Evolutionary conservation across 2,797 vertebrate species (phyloP).

Genomic region (Lateolabrax maculatus): DNA sequence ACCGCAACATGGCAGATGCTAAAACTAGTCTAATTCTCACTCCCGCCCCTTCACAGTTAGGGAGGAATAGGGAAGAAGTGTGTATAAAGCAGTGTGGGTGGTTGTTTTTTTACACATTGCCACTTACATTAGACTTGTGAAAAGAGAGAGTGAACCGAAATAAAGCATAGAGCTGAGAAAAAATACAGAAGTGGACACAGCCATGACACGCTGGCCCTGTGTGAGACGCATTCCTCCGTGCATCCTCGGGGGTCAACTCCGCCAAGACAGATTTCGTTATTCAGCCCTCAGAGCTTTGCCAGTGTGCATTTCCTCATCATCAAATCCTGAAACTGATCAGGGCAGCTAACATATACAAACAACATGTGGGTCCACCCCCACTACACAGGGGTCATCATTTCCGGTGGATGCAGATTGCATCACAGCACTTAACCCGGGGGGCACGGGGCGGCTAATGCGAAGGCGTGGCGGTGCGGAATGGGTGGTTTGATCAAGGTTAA

Average conservation of each 20-base stretch:
- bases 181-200: conserved; percentile 26
- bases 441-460: conserved; percentile 57
- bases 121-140: conserved; percentile 44
- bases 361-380: conserved; percentile 42
- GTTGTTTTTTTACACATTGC: conserved; percentile 55
- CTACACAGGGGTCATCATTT: conserved; percentile 59
- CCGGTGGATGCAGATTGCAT: conserved; percentile 71
- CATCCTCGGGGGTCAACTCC: conserved; percentile 61
- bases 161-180: conserved; percentile 2
- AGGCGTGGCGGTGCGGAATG: conserved; percentile 53
- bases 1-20: conserved; percentile 31
- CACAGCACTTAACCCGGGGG: conserved; percentile 62
- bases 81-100: conserved; percentile 42
- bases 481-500: conserved; percentile 68
- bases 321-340: conserved; percentile 42
- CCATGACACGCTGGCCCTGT: conserved; percentile 56
- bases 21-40: conserved; percentile 39
- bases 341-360: conserved; percentile 60
- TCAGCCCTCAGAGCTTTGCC: background rate
- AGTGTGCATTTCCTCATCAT: conserved; percentile 9
- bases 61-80: conserved; percentile 24
- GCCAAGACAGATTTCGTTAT: conserved; percentile 36
- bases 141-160: conserved; percentile 20
- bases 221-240: conserved; percentile 58
- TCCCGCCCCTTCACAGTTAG: conserved; percentile 22